Percentiles rank a stretch among this genome's conserved stretches.
Conservation (phyloP, 1,140 invertebrate genomes). For the Solenopsis invicta region DNA sequence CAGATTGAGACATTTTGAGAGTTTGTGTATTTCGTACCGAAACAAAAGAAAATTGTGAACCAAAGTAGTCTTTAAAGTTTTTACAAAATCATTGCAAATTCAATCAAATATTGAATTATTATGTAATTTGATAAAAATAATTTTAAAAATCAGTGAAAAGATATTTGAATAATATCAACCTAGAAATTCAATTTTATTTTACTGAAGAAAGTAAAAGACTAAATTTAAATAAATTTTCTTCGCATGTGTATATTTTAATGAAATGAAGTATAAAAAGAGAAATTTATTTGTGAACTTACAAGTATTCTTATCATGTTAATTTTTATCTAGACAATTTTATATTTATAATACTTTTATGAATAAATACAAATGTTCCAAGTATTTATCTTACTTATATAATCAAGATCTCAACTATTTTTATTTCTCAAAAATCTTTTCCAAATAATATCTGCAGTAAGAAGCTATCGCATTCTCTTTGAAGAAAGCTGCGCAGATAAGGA, state of each 20-base stretch:
- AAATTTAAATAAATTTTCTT: background rate
- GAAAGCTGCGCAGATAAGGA: slow-evolving; percentile 5
- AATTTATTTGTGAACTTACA: background rate
- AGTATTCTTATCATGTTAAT: background rate
- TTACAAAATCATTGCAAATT: background rate
- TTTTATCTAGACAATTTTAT: background rate
- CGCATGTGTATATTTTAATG: background rate
- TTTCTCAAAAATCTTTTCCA: background rate
- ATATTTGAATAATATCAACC: background rate
- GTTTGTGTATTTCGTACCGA: background rate
- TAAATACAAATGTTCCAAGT: background rate
- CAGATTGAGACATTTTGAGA: slow-evolving; percentile 19
- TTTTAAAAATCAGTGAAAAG: background rate
- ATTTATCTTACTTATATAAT: background rate
- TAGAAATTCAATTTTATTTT: slow-evolving; percentile 7
- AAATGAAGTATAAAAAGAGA: background rate
- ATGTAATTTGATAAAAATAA: background rate
- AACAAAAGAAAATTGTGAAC: background rate
- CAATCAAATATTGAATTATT: background rate
- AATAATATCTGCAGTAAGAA: background rate
- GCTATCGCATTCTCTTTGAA: background rate
- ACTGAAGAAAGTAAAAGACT: background rate
- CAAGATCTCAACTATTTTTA: background rate
- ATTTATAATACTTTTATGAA: background rate
- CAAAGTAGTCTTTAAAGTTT: background rate